Evolutionary conservation across 2,888 invertebrate species (phyloP), one percentile per base, ranked within the genome.

Genomic region (Scaptomyza cyrtandrae): DNA sequence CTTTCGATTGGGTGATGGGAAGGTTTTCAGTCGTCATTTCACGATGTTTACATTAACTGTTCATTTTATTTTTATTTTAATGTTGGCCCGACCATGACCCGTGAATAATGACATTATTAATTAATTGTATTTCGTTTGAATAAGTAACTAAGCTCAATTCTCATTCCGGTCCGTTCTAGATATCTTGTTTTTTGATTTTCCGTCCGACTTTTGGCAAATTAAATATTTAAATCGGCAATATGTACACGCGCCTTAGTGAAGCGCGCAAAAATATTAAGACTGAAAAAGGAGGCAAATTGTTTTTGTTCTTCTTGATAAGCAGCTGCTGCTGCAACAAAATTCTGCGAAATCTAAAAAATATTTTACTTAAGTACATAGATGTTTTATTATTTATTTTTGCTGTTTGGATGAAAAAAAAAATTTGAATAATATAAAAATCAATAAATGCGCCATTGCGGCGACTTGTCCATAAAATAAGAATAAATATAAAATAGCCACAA

Each of bases 81-180:
- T 9, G 10, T 3, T 41, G 41, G 10, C 4, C 37, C 14, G 33
- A 43, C 45, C 55, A 44, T 45, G 62, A 35, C 48, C 43, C 46
- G 19, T 59, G 82, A 71, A 85, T 85, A 83, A 88, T 88, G 86
- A 83, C 83, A 76, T 70, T 88, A 80, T 77, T 88, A 88, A 85
- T 85, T 82, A 88, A 85, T 86, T 86, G 80, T 66, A 63, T 83
- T 86, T 78, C 71, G 76, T 78, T 64, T 78, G 74, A 73, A 70
- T 70, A 78, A 78, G 71, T 68, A 67, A 65, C 57, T 68, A 55
- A 57, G 65, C 24, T 60, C 60, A 57, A 72, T 64, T 60, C 67
- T 60, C 31, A 43, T 33, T 24, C 61, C 58, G 2, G 5, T 3
- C 24, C 53, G 6, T 14, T 39, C 14, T 10, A 1, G 5, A 2